phyloP scores from a whole-genome alignment of 2,113 vertebrate species.

The Pachypanchax playfairii region DNA sequence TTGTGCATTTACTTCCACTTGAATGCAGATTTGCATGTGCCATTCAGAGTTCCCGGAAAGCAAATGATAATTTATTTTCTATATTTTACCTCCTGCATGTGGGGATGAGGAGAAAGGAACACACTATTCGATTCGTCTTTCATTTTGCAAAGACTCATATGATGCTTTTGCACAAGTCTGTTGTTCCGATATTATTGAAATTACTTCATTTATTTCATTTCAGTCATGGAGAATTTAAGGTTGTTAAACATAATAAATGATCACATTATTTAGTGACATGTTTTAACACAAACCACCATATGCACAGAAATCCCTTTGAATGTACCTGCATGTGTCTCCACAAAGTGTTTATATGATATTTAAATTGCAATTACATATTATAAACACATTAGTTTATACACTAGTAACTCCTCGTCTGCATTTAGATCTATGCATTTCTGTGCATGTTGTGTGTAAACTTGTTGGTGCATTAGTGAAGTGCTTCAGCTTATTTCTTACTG shows the following conservation, averaged over 20 bases:
- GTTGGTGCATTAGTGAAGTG: slow-evolving; percentile 53
- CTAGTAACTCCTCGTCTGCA: background rate
- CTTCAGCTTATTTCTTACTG: slow-evolving; percentile 4
- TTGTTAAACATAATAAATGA: slow-evolving; percentile 3
- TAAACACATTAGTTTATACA: background rate
- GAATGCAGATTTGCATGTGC: slow-evolving; percentile 57
- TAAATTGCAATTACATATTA: background rate
- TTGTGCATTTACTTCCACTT: slow-evolving; percentile 44
- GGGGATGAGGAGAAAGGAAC: slow-evolving; percentile 1
- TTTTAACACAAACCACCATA: slow-evolving; percentile 3
- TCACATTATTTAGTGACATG: slow-evolving; percentile 1
- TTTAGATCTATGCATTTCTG: slow-evolving; percentile 28
- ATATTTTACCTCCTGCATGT: slow-evolving; percentile 46
- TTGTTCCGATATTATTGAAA: background rate
- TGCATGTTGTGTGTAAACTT: slow-evolving; percentile 53
- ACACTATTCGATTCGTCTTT: slow-evolving; percentile 3
- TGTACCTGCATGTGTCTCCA: slow-evolving; percentile 20
- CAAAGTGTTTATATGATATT: slow-evolving; percentile 8
- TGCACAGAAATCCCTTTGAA: background rate
- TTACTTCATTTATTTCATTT: background rate
- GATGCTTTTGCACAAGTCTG: background rate
- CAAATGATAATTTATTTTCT: slow-evolving; percentile 30
- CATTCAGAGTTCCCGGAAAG: slow-evolving; percentile 46
- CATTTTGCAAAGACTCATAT: background rate
- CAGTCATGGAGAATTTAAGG: background rate